Conservation (phyloP, 2,888 invertebrate genomes). For the Leucozona laternaria region DNA sequence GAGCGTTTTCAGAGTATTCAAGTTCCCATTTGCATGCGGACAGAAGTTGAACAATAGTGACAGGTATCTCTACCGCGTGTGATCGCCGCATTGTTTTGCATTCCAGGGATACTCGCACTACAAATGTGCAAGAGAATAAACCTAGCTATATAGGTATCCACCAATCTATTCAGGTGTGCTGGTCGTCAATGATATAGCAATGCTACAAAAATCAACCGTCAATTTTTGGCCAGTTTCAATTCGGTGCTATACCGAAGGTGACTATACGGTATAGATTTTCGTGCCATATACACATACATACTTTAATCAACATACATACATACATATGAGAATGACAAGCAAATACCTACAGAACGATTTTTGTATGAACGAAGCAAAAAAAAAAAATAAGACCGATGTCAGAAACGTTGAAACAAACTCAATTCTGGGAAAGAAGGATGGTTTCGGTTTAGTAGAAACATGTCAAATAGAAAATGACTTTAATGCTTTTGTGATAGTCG, state of each 20-base stretch:
- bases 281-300: background rate
- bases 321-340: background rate
- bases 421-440: constrained; percentile 11
- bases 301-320: too few species aligned
- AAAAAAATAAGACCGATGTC: constrained; percentile 1
- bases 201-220: constrained; percentile 62
- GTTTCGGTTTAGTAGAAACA: background rate
- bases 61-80: constrained; percentile 60
- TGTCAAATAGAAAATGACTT: background rate
- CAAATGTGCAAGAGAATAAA: background rate
- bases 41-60: constrained; percentile 55
- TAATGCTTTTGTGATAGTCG: background rate
- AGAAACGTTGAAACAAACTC: constrained; percentile 1
- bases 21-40: constrained; percentile 59
- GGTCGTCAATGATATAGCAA: constrained; percentile 37
- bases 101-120: constrained; percentile 4
- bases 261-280: background rate
- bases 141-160: too few species aligned
- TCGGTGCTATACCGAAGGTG: background rate
- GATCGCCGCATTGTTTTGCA: constrained; percentile 63
- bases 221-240: constrained; percentile 47
- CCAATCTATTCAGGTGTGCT: background rate
- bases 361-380: background rate
- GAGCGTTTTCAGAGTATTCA: constrained; percentile 1
- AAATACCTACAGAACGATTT: background rate